Base-by-base conservation (phyloP, 1,140 invertebrate genomes). In the Drosophila azteca region DNA sequence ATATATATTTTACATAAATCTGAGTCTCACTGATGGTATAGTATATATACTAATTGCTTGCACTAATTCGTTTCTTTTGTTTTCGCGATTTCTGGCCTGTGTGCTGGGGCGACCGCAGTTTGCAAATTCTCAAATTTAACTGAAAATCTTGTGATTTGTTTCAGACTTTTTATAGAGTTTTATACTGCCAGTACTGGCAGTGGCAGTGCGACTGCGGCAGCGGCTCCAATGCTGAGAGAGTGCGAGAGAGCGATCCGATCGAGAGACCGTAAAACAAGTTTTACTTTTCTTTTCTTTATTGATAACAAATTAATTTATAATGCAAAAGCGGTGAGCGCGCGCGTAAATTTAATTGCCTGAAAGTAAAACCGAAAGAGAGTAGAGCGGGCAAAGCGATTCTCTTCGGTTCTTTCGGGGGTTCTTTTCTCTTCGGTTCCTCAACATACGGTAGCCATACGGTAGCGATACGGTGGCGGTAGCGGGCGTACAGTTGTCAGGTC, bases 121-220 rank as follows among this genome's bases (percentile, higher is more conserved):
- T 79, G 67, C 68, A 62, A 90, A 85, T 90, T 90, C 84, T 62
- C 57, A 79, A 90, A 82, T 79, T 90, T 76, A 90, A 90, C 89
- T 90, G 89, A 90, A 90, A 90, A 90, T 90, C 84, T 89, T 89
- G 59, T 89, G 83, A 90, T 89, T 90, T 88, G 80, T 75, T 85
- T 85, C 74, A 85, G 84, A 90, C 71, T 82, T 90, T 90, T 89
- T 90, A 90, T 90, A 90, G 72, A 82, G 67, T 76, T 75, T 85
- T 72, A 59, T 46, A 61, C 68, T 52, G 59, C 62, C 35, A n/a
- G n/a, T n/a, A 35, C 35, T 11, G 35, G 9, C 46, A 54, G 50
- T 61, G 62, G 69, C 26, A 20, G 17, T 8, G 31, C 76, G 50
- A 60, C 80, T 55, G 80, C 52, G 48, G 22, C 62, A 54, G 58